A percentile compares a stretch with the other conserved stretches of the same genome.
Evolutionary conservation across 2,888 invertebrate genomes (phyloP).

Genomic region (Carcina quercana): DNA sequence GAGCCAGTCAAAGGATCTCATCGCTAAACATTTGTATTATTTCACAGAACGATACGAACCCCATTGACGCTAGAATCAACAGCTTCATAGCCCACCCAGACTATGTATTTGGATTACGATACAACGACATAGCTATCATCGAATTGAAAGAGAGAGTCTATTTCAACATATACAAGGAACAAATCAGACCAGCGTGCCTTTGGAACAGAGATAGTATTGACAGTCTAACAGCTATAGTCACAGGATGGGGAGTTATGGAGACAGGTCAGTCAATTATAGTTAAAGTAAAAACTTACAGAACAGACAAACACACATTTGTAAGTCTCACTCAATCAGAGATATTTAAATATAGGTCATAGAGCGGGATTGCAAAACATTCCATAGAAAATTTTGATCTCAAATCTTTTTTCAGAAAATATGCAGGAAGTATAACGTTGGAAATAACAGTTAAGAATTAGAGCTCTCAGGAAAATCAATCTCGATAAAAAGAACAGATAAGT

Average conservation of each 20-base stretch:
- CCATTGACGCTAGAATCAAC: slow-evolving; percentile 19
- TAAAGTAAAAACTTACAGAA: no score
- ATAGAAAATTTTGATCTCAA: no score
- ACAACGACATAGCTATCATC: slow-evolving; percentile 28
- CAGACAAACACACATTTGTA: no score
- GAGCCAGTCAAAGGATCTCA: no score
- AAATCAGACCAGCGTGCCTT: slow-evolving; percentile 25
- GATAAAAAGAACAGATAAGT: no score
- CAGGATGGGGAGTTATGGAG: slow-evolving; percentile 28
- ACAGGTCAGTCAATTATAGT: slow-evolving; percentile 22
- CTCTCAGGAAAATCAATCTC: no score
- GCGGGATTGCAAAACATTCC: no score
- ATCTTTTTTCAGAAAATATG: no score
- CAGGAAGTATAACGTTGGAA: no score
- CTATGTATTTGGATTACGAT: slow-evolving; percentile 22
- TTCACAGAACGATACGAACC: slow-evolving; percentile 6
- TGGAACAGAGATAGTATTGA: slow-evolving; percentile 11
- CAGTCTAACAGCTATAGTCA: slow-evolving; percentile 15
- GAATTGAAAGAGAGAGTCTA: slow-evolving; percentile 16
- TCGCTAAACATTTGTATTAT: slow-evolving; percentile 1
- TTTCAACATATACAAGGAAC: slow-evolving; percentile 15
- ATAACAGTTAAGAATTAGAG: no score
- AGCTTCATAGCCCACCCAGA: slow-evolving; percentile 23
- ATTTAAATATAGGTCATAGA: no score
- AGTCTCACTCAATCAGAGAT: no score